Percentiles rank a stretch among this genome's conserved stretches.
Evolutionary conservation across 2,797 vertebrate species (phyloP).

Genomic region (Heterohyrax brucei): DNA sequence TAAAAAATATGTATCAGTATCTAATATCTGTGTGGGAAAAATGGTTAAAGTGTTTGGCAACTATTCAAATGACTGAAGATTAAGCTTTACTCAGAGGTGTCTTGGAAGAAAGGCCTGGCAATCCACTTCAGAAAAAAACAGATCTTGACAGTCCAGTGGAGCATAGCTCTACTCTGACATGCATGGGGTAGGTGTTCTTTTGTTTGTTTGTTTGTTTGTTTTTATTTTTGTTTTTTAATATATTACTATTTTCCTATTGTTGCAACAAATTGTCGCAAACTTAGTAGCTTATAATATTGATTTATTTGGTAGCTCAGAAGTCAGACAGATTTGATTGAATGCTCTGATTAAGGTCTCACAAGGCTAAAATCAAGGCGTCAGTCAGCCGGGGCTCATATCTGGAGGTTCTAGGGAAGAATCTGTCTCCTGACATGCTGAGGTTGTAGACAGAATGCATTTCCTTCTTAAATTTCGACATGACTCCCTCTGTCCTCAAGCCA

Average conservation of each 20-base stretch:
- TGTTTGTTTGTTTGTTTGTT: neutral
- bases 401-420: neutral
- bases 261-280: constrained; percentile 2
- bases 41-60: no score
- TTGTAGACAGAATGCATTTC: constrained; percentile 25
- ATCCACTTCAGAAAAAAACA: neutral
- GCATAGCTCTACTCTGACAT: neutral
- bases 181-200: no score
- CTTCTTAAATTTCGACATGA: neutral
- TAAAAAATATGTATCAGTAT: neutral
- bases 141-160: neutral
- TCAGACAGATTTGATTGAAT: neutral
- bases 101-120: neutral
- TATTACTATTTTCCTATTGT: neutral
- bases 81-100: neutral
- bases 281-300: neutral
- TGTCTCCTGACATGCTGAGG: neutral
- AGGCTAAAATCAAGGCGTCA: neutral
- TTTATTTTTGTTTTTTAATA: neutral
- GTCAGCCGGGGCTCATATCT: neutral
- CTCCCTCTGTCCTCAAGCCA: neutral
- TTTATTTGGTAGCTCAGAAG: neutral
- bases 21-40: neutral
- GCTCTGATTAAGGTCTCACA: neutral
- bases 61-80: neutral